Conservation (phyloP, 2,113 vertebrate species). For the Hassar affinis region DNA sequence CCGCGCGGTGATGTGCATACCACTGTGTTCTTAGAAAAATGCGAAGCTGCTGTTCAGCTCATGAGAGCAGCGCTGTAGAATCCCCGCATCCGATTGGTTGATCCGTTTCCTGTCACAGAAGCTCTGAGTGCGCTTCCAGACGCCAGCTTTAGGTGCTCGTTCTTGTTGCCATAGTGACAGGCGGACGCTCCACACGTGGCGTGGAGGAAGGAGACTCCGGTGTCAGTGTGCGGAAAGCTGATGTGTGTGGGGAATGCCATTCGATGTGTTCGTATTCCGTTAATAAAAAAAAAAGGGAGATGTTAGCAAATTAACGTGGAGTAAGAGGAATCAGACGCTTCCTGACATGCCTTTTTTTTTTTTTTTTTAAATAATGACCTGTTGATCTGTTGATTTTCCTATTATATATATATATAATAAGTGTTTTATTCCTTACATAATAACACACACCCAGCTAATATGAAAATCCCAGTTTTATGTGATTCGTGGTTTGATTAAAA, state of each 20-base stretch:
- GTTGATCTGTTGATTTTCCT: neutral
- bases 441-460: neutral
- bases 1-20: neutral
- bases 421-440: neutral
- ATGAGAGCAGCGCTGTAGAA: neutral
- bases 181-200: neutral
- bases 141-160: neutral
- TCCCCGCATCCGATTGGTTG: neutral
- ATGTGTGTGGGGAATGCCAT: too few species aligned
- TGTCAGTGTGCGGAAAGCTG: conserved; percentile 1
- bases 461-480: neutral
- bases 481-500: neutral
- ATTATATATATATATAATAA: neutral
- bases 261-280: neutral
- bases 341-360: neutral
- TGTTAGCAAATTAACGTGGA: neutral
- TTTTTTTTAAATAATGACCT: neutral
- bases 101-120: neutral
- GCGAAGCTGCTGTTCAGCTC: conserved; percentile 1
- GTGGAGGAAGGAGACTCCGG: neutral
- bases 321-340: neutral
- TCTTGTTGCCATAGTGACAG: neutral
- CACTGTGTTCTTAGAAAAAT: neutral
- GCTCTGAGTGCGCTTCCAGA: neutral
- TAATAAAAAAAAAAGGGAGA: neutral